phyloP scores from a whole-genome alignment of 2,113 vertebrate species.

The Pteruthius melanotis region DNA sequence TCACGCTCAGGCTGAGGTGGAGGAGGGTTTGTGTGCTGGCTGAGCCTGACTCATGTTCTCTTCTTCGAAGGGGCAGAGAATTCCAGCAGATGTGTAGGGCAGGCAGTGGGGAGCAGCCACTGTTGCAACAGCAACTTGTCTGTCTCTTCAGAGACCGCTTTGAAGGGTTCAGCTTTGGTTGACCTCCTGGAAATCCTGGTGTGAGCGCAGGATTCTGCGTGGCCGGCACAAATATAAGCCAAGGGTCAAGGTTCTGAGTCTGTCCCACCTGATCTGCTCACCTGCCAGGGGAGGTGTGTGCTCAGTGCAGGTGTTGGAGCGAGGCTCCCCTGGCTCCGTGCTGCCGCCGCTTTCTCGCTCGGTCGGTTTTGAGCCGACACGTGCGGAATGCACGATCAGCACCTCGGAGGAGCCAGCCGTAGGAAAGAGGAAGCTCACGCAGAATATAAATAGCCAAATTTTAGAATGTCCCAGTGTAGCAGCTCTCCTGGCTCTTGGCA shows the following conservation, averaged over 20 bases:
- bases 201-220: neutral
- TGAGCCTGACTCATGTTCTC: neutral
- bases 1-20: neutral
- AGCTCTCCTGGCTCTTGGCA: neutral
- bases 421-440: slow-evolving; percentile 14
- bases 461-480: slow-evolving; percentile 13
- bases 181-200: neutral
- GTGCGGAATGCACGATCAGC: neutral
- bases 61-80: neutral
- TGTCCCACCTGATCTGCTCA: neutral
- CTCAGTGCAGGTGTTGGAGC: neutral
- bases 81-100: neutral
- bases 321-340: neutral
- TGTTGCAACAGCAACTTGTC: neutral
- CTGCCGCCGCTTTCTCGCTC: neutral
- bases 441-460: slow-evolving; percentile 41
- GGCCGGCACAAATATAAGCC: rapidly evolving
- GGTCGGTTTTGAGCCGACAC: neutral
- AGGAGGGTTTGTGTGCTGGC: neutral
- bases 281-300: rapidly evolving
- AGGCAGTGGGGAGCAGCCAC: neutral
- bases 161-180: neutral
- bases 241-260: neutral
- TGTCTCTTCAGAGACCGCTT: neutral
- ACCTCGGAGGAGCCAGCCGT: neutral